Percentiles rank a stretch among this genome's conserved stretches.
Conservation (phyloP, 2,113 vertebrate species). For the Oreochromis tanganicae region DNA sequence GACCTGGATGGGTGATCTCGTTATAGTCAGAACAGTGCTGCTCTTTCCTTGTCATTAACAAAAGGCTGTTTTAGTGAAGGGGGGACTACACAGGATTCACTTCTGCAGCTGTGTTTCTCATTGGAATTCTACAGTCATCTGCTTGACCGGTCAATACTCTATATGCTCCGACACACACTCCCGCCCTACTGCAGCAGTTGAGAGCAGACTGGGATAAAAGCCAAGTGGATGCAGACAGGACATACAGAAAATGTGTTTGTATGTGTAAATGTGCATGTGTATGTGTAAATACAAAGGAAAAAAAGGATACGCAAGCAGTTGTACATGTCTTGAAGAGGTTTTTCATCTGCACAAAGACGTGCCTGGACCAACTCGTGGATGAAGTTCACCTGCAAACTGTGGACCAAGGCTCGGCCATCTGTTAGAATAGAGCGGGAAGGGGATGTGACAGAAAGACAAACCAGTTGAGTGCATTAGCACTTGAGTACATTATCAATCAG, state of each 20-base stretch:
- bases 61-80: neutral
- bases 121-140: slow-evolving; percentile 43
- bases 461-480: neutral
- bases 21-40: neutral
- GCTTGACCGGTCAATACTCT: slow-evolving; percentile 48
- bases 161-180: slow-evolving; percentile 32
- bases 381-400: slow-evolving; percentile 96
- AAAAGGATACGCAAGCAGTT: slow-evolving; percentile 97
- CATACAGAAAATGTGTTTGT: neutral
- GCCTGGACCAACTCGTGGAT: slow-evolving; percentile 98
- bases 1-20: neutral
- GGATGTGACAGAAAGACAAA: neutral
- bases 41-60: neutral
- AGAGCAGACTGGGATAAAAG: slow-evolving; percentile 17
- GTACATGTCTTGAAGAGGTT: slow-evolving; percentile 99
- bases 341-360: slow-evolving; percentile 94
- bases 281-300: neutral
- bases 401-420: slow-evolving; percentile 94
- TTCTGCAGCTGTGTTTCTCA: slow-evolving; percentile 49
- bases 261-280: neutral
- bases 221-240: slow-evolving; percentile 8
- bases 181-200: slow-evolving; percentile 27
- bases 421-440: neutral
- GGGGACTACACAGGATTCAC: neutral
- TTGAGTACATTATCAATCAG: neutral